Evolutionary conservation across 2,888 invertebrate genomes (phyloP).

Genomic region (Calameuta filiformis): DNA sequence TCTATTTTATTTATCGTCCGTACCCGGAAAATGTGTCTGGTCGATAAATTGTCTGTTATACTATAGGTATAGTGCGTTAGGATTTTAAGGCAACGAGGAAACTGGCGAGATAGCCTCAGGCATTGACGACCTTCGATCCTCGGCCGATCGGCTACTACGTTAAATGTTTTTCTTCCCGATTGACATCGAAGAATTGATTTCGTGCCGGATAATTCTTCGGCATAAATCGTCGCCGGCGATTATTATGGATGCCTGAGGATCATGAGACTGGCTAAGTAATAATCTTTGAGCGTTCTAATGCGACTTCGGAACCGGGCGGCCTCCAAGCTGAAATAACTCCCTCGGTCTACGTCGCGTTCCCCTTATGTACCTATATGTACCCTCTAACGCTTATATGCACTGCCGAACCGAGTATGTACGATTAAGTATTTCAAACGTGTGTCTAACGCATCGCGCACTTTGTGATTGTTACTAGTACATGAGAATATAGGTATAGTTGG

Average conservation of each 20-base stretch:
- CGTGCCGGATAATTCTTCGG: slow-evolving; percentile 2
- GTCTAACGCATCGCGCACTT: neutral
- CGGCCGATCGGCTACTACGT: neutral
- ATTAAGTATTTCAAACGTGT: slow-evolving; percentile 27
- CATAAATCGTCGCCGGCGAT: neutral
- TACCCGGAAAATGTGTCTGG: neutral
- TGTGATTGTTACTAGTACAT: neutral
- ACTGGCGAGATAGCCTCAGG: neutral
- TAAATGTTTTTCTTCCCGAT: slow-evolving; percentile 2
- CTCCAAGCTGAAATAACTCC: slow-evolving; percentile 56
- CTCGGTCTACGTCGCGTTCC: slow-evolving; percentile 27
- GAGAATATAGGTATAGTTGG: neutral
- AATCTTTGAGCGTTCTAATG: slow-evolving; percentile 63
- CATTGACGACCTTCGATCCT: neutral
- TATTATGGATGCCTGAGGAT: slow-evolving; percentile 62
- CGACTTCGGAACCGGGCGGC: slow-evolving; percentile 61
- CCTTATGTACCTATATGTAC: neutral
- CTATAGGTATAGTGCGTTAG: neutral
- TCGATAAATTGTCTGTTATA: neutral
- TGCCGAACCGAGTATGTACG: slow-evolving; percentile 36
- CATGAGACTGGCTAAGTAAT: slow-evolving; percentile 59
- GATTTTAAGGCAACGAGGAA: neutral
- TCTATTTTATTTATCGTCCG: neutral
- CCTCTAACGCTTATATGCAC: slow-evolving; percentile 30
- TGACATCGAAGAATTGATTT: neutral